phyloP scores from a whole-genome alignment of 2,797 vertebrate species.

The Emys orbicularis region DNA sequence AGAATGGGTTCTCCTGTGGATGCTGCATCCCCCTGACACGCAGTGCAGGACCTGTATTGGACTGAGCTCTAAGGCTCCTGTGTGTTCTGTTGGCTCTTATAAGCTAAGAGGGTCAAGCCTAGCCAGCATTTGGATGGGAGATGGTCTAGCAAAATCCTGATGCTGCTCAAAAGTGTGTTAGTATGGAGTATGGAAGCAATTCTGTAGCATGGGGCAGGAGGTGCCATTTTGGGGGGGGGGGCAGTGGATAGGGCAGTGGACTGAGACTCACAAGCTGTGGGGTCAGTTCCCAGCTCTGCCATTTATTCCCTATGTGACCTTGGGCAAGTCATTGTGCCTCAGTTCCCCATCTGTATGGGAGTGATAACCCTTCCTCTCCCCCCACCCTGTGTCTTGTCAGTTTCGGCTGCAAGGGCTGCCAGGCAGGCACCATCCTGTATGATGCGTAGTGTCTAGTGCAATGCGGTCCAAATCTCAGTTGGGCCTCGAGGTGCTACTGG shows the following conservation, averaged over 20 bases:
- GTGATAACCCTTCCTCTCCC: neutral
- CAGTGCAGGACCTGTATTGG: neutral
- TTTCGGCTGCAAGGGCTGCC: neutral
- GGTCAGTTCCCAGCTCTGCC: neutral
- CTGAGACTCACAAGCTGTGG: neutral
- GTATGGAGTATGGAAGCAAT: neutral
- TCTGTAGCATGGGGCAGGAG: too few relatives aligned
- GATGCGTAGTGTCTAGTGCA: too few relatives aligned
- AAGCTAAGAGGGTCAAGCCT: neutral
- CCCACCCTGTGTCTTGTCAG: neutral
- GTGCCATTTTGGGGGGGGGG: neutral
- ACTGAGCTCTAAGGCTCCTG: neutral
- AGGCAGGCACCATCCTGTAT: neutral
- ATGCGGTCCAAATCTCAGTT: neutral
- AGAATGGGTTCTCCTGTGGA: too few relatives aligned
- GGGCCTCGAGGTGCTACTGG: neutral
- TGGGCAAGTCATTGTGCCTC: neutral
- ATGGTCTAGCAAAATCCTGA: neutral
- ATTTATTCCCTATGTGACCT: neutral
- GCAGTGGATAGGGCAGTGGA: neutral
- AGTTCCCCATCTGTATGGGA: neutral
- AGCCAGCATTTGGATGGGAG: neutral
- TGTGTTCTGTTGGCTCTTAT: neutral
- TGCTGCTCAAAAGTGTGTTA: neutral
- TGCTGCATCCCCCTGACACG: neutral